phyloP scores from a whole-genome alignment of 2,797 vertebrate genomes.

The Xiphophorus birchmanni region DNA sequence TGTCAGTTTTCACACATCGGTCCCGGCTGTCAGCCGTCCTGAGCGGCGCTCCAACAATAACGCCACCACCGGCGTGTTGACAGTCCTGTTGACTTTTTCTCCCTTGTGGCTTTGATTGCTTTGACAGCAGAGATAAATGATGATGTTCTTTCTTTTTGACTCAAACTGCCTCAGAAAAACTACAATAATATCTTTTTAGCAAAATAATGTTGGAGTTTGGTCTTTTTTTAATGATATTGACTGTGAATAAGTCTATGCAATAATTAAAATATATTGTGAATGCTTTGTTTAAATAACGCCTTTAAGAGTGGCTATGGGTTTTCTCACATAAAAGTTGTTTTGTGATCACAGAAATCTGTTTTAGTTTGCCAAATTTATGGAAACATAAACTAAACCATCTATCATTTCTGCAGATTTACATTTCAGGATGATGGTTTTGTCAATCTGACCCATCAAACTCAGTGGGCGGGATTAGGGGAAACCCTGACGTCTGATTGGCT shows the following conservation, averaged over 20 bases:
- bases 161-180: neutral
- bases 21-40: neutral
- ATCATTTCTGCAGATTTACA: neutral
- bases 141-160: neutral
- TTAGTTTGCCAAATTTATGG: neutral
- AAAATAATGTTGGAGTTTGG: neutral
- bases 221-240: neutral
- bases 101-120: conserved; percentile 6
- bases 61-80: conserved; percentile 1
- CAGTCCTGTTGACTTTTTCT: neutral
- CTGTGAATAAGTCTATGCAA: neutral
- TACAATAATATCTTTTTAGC: neutral
- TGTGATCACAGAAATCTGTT: neutral
- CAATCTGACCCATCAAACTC: no score
- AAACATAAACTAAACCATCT: neutral
- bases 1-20: neutral
- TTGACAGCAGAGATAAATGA: conserved; percentile 15
- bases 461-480: no score
- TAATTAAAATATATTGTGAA: neutral
- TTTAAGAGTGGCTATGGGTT: neutral
- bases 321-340: neutral
- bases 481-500: no score
- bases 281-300: neutral
- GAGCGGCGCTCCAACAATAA: conserved; percentile 13
- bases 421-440: neutral